phyloP scores from a whole-genome alignment of 2,888 invertebrate genomes.

The Chaetoderma sp. region DNA sequence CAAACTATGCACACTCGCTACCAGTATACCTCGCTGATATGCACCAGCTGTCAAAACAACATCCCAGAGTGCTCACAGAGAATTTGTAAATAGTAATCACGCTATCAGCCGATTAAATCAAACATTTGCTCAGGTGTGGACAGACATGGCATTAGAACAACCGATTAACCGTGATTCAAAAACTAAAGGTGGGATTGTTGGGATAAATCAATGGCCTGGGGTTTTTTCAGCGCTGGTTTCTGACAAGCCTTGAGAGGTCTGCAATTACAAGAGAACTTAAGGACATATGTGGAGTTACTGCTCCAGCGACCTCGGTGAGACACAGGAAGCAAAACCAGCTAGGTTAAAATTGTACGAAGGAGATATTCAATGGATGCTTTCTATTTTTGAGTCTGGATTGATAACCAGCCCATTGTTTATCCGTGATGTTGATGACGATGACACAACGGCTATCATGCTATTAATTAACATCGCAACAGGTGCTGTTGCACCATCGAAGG shows the following conservation, averaged over 20 bases:
- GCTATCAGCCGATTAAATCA: neutral
- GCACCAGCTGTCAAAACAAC: no score
- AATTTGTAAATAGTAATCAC: neutral
- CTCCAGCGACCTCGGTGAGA: no score
- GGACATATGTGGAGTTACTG: no score
- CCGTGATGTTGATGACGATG: no score
- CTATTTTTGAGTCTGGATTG: neutral
- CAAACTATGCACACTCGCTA: neutral
- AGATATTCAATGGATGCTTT: neutral
- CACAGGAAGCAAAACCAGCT: neutral
- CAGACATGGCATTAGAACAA: no score
- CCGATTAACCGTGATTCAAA: neutral
- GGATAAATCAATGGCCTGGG: neutral
- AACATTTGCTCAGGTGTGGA: no score
- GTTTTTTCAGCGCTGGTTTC: neutral
- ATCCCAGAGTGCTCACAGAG: neutral
- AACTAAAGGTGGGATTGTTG: neutral
- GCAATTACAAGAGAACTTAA: neutral
- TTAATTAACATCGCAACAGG: neutral
- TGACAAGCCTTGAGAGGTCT: neutral
- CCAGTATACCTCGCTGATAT: no score
- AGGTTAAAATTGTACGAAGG: neutral
- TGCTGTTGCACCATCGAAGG: neutral
- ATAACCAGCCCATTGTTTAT: no score
- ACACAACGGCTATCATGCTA: no score